These are phyloP conservation scores for Lithophane socia DNA, from an alignment of 2,888 invertebrate species.

Conservation along the genomic window DNA sequence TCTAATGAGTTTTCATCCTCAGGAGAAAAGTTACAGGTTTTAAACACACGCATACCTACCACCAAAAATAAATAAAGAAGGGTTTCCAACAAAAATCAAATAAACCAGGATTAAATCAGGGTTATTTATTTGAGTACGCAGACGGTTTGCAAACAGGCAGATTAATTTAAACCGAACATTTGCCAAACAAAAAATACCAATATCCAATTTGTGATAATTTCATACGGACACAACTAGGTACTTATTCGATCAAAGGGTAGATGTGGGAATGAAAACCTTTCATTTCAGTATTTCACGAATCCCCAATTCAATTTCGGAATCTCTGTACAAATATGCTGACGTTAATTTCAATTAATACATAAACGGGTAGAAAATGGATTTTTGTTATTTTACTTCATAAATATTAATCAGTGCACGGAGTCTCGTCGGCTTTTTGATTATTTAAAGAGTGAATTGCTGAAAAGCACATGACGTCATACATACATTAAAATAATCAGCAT, in stretches of 20 bases:
- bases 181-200: constrained; percentile 47
- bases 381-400: constrained; percentile 52
- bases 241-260: constrained; percentile 5
- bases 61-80: not conserved
- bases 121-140: constrained; percentile 13
- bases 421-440: constrained; percentile 33
- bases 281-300: constrained; percentile 43
- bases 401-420: constrained; percentile 46
- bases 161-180: constrained; percentile 37
- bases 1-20: not conserved
- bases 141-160: constrained; percentile 12
- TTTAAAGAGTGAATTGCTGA: constrained; percentile 15
- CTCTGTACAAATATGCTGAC: constrained; percentile 55
- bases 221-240: constrained; percentile 27
- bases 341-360: constrained; percentile 66
- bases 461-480: constrained; percentile 10
- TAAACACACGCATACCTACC: too few relatives aligned
- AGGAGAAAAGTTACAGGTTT: not conserved
- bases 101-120: not conserved
- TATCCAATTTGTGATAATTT: constrained; percentile 53
- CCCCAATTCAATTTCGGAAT: constrained; percentile 46
- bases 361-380: constrained; percentile 40
- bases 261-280: constrained; percentile 35
- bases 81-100: not conserved
- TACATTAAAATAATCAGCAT: not conserved